Evolutionary conservation across 2,888 invertebrate species (phyloP).

Genomic region (Hypomecis punctinalis): DNA sequence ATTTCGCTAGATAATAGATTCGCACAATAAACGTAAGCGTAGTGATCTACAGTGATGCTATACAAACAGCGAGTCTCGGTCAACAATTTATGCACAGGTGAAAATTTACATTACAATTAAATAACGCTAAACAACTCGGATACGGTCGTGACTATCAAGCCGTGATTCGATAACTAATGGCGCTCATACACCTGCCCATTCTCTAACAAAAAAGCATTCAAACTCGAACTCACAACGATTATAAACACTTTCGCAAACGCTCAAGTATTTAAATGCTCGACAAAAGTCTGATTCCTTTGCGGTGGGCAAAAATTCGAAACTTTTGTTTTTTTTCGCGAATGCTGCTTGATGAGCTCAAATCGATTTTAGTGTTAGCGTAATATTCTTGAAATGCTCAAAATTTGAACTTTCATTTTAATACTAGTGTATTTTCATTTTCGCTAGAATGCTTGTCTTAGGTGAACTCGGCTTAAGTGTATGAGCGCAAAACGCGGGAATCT

Average conservation of each 20-base stretch:
- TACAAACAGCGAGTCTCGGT: conserved; percentile 64
- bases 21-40: conserved; percentile 74
- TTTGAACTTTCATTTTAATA: too few relatives aligned
- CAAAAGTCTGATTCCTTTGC: too few relatives aligned
- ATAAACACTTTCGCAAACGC: not conserved
- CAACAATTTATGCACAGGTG: conserved; percentile 69
- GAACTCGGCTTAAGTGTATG: not conserved
- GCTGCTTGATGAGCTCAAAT: too few relatives aligned
- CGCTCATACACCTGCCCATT: conserved; percentile 19
- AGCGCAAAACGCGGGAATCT: not conserved
- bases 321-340: too few relatives aligned
- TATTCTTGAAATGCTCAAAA: too few relatives aligned
- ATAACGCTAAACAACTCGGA: conserved; percentile 63
- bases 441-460: not conserved
- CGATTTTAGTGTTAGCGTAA: too few relatives aligned
- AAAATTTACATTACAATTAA: conserved; percentile 63
- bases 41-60: conserved; percentile 71
- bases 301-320: too few relatives aligned
- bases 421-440: not conserved
- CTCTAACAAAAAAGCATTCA: not conserved
- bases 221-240: too few relatives aligned
- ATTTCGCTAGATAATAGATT: conserved; percentile 59
- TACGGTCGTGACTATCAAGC: conserved; percentile 66
- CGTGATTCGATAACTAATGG: conserved; percentile 49
- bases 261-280: not conserved